Evolutionary conservation across 2,888 invertebrate species (phyloP), one percentile per base, ranked within the genome.

Genomic region (Microctonus hyperodae): DNA sequence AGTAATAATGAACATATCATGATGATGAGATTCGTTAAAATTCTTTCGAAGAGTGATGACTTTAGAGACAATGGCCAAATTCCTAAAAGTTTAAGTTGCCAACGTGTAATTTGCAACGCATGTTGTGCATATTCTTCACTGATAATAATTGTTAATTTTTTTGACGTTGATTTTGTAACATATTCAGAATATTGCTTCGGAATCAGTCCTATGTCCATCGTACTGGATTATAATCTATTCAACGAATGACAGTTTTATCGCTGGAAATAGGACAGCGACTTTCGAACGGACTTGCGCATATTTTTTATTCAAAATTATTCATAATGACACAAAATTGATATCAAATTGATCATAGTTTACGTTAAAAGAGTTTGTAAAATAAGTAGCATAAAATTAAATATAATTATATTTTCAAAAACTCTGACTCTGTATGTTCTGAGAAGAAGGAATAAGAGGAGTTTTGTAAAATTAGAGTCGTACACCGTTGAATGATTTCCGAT

Each of bases 61-160:
- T 60, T 16, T 28, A 22, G 6, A 0, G 58, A 57, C 1, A 23
- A 31, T 4, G 80, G 80, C 80, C 80, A 81, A 28, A 72, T 69
- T 1, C 81, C 81, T n/a, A 81, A 70, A 0, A 77, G 67, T 11
- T 72, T 44, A 20, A 44, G 44, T 16, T 44, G 44, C 44, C 44
- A 44, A 44, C 16, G 76, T 33, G 76, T 80, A 67, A 79, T 57
- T 16, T 75, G 72, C 0, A 78, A 58, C n/a, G 79, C 79, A 63
- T 78, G 77, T 2, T 75, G 72, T 9, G 69, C 25, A 20, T 70
- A 57, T 1, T 48, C 44, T 4, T 51, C 44, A 28, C 25, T 16
- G 9, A 1, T 44, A 20, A 16, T 6, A 5, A 20, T 44, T 16
- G 4, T 6, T 7, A 9, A 44, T 16, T 16, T 16, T 44, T 44